Evolutionary conservation across 1,140 invertebrate genomes (phyloP).

Genomic region (Drosophila subpulchrella): DNA sequence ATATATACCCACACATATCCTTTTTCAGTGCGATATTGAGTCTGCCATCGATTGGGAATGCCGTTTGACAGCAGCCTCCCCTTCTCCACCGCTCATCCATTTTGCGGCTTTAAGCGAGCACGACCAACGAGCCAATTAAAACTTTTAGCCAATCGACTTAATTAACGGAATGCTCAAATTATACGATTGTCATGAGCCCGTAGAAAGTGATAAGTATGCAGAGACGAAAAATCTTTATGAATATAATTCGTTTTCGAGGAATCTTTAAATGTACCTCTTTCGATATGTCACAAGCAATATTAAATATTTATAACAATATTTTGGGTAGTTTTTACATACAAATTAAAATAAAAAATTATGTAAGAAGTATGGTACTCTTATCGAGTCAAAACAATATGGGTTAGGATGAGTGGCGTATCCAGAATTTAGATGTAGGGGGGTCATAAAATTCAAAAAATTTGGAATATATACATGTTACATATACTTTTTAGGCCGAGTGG

Average conservation of each 20-base stretch:
- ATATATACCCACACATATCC: slow-evolving; percentile 27
- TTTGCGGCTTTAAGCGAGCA: slow-evolving; percentile 15
- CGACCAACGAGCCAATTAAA: slow-evolving; percentile 46
- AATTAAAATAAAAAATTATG: too few relatives aligned
- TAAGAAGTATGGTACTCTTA: too few relatives aligned
- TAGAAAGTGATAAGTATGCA: not conserved
- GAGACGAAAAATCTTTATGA: not conserved
- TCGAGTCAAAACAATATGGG: too few relatives aligned
- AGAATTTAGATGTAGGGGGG: too few relatives aligned
- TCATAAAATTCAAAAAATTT: too few relatives aligned
- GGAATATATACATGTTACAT: too few relatives aligned
- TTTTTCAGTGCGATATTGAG: slow-evolving; percentile 10
- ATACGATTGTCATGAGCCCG: slow-evolving; percentile 15
- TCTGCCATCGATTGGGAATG: slow-evolving; percentile 35
- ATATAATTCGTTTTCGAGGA: not conserved
- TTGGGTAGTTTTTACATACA: too few relatives aligned
- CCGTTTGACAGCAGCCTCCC: slow-evolving; percentile 29
- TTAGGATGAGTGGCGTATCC: too few relatives aligned
- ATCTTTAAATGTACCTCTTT: too few relatives aligned
- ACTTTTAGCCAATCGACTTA: slow-evolving; percentile 39
- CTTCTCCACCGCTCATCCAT: slow-evolving; percentile 14
- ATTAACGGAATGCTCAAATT: slow-evolving; percentile 42
- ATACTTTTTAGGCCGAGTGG: too few relatives aligned
- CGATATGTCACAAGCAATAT: too few relatives aligned
- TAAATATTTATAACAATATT: too few relatives aligned